These are phyloP conservation scores for Phalacrocorax pelagicus DNA, from an alignment of 2,113 vertebrate genomes.

Conservation along the genomic window DNA sequence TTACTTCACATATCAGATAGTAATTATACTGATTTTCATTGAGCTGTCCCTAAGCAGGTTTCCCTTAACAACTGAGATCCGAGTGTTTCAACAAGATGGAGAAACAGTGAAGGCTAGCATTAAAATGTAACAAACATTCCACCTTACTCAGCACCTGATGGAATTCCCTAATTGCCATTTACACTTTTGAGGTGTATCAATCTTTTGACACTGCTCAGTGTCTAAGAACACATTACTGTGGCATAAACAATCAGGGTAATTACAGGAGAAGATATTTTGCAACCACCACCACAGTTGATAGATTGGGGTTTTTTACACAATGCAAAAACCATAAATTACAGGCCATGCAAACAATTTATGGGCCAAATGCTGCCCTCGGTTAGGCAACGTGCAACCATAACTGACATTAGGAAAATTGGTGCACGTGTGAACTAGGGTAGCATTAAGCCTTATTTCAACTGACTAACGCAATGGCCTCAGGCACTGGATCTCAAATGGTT, in stretches of 20 bases:
- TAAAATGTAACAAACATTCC: background rate
- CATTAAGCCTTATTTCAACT: background rate
- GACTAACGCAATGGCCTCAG: background rate
- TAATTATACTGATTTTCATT: background rate
- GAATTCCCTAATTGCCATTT: slow-evolving; percentile 56
- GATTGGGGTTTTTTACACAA: background rate
- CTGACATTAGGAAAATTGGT: background rate
- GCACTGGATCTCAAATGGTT: background rate
- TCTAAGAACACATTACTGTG: background rate
- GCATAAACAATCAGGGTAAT: slow-evolving; percentile 22
- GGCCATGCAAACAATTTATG: background rate
- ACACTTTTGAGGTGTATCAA: slow-evolving; percentile 19
- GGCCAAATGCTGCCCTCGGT: background rate
- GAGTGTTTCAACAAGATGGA: background rate
- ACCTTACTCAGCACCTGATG: slow-evolving; percentile 39
- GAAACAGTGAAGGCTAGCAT: background rate
- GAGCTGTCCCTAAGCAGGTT: background rate
- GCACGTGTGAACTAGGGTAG: background rate
- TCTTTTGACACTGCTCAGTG: background rate
- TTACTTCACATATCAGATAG: background rate
- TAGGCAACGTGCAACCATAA: background rate
- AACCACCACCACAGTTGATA: background rate
- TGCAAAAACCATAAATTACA: slow-evolving; percentile 20
- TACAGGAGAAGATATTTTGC: slow-evolving; percentile 20
- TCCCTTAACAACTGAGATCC: background rate